Evolutionary conservation across 2,888 invertebrate genomes (phyloP).

Genomic region (Nymphalis polychloros): DNA sequence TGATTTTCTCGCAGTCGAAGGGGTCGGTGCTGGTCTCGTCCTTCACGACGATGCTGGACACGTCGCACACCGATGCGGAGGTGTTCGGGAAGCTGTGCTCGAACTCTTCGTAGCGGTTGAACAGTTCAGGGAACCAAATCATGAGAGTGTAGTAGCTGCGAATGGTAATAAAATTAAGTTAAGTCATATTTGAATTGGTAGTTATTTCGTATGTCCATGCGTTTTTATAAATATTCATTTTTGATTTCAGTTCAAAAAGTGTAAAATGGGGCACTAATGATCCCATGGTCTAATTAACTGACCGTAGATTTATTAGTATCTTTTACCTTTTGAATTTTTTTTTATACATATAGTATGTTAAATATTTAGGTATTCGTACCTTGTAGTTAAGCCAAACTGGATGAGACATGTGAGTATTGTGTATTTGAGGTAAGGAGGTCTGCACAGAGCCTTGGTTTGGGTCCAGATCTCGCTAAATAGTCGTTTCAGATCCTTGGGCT

Average conservation of each 20-base stretch:
- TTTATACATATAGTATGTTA: background rate
- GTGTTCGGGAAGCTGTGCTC: conserved; percentile 85
- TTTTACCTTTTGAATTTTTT: too few relatives aligned
- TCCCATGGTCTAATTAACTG: too few relatives aligned
- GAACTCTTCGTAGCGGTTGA: conserved; percentile 90
- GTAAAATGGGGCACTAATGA: too few relatives aligned
- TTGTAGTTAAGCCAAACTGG: conserved; percentile 91
- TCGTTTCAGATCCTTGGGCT: conserved; percentile 86
- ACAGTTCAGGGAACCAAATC: conserved; percentile 96
- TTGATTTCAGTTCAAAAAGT: too few relatives aligned
- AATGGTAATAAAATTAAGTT: background rate
- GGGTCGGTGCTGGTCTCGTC: conserved; percentile 69
- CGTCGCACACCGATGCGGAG: conserved; percentile 88
- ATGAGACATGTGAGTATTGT: conserved; percentile 89
- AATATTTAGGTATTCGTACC: conserved; percentile 62
- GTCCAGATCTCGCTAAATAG: conserved; percentile 86
- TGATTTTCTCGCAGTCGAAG: conserved; percentile 83
- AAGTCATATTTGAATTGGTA: too few relatives aligned
- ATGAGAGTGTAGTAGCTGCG: conserved; percentile 93
- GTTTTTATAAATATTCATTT: too few relatives aligned
- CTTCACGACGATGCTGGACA: conserved; percentile 84
- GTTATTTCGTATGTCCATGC: too few relatives aligned
- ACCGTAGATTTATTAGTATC: too few relatives aligned
- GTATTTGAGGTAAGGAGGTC: conserved; percentile 87
- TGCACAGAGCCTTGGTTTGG: conserved; percentile 88